Conservation (phyloP, 2,797 vertebrate genomes). For the Serranus cabrilla region DNA sequence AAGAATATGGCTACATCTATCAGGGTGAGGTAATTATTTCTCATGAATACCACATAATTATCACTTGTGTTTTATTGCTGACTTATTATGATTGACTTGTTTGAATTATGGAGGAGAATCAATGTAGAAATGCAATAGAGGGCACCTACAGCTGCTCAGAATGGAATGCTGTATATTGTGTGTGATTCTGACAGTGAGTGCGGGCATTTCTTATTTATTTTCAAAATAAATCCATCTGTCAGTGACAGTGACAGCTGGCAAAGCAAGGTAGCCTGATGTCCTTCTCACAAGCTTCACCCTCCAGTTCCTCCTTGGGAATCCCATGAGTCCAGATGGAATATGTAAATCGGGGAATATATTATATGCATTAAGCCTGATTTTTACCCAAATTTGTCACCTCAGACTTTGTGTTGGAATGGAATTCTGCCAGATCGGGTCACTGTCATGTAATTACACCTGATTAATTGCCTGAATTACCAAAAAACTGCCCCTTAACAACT, state of each 20-base stretch:
- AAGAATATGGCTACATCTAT: background rate
- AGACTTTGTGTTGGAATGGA: background rate
- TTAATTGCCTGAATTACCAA: too few relatives aligned
- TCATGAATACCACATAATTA: background rate
- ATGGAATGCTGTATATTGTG: background rate
- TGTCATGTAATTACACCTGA: background rate
- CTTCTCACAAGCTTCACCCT: background rate
- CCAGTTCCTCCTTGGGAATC: background rate
- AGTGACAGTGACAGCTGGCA: background rate
- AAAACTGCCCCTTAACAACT: too few relatives aligned
- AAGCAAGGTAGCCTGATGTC: background rate
- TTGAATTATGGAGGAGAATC: too few relatives aligned
- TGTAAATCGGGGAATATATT: background rate
- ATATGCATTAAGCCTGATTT: background rate
- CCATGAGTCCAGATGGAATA: conserved; percentile 4
- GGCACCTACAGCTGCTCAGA: background rate
- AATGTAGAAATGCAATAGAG: background rate
- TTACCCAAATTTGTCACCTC: background rate
- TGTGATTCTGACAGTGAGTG: background rate
- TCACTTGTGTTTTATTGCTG: background rate
- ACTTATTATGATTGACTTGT: too few relatives aligned
- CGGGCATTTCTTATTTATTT: background rate
- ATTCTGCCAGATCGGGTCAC: background rate
- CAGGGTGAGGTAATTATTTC: background rate
- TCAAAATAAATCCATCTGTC: background rate